phyloP scores from a whole-genome alignment of 2,888 invertebrate genomes.

The Plagodis pulveraria region DNA sequence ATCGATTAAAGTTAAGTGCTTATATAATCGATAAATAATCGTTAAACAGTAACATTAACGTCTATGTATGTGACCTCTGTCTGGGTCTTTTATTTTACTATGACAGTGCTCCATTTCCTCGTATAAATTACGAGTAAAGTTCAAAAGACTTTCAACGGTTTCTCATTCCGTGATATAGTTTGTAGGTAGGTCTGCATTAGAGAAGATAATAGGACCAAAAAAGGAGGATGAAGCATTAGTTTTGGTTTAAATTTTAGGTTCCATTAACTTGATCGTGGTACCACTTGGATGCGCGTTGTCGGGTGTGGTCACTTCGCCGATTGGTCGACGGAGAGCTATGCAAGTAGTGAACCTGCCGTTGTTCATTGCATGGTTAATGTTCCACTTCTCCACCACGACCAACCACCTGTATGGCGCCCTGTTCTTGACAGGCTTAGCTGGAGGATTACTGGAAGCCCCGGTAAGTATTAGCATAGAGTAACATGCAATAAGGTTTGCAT shows the following conservation, averaged over 20 bases:
- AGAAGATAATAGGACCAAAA: no score
- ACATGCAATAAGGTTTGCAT: no score
- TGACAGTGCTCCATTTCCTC: no score
- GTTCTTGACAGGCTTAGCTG: constrained; percentile 89
- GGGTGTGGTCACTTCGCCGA: constrained; percentile 88
- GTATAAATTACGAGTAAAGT: no score
- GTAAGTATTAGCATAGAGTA: constrained; percentile 72
- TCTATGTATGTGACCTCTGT: no score
- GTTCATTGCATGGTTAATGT: constrained; percentile 89
- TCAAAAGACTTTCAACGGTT: no score
- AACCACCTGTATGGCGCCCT: constrained; percentile 89
- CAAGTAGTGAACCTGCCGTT: constrained; percentile 91
- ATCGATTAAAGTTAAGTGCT: no score
- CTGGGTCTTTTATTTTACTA: no score
- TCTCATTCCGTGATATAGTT: no score
- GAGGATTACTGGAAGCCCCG: constrained; percentile 92
- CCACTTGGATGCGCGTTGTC: constrained; percentile 92
- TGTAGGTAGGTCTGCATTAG: no score
- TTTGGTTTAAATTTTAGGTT: constrained; percentile 81
- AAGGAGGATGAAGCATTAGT: not conserved
- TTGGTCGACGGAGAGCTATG: constrained; percentile 91
- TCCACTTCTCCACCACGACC: constrained; percentile 86
- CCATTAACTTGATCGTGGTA: constrained; percentile 91
- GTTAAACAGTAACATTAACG: no score
- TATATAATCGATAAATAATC: no score